A percentile compares a stretch with the other conserved stretches of the same genome.
These are phyloP conservation scores for Lepus europaeus DNA, from an alignment of 2,113 vertebrate species.

Conservation along the genomic window DNA sequence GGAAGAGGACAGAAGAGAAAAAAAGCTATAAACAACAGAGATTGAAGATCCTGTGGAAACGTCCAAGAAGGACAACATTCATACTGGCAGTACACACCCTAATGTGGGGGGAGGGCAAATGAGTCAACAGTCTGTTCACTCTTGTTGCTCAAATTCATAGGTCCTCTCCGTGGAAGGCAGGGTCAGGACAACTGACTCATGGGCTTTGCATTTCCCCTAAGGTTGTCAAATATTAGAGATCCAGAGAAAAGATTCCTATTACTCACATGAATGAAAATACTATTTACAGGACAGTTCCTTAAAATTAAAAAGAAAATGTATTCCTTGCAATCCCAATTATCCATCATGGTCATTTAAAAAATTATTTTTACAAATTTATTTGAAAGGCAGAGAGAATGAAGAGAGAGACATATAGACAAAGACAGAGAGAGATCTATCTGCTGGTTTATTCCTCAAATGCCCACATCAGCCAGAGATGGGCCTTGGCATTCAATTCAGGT, in stretches of 20 bases:
- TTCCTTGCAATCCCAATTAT: slow-evolving; percentile 10
- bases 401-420: too few relatives aligned
- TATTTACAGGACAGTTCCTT: slow-evolving; percentile 6
- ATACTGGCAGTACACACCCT: slow-evolving; percentile 1
- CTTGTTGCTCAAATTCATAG: not conserved
- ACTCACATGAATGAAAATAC: slow-evolving; percentile 34
- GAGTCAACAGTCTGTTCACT: slow-evolving; percentile 22
- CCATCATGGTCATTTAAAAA: not conserved
- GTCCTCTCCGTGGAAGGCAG: slow-evolving; percentile 8
- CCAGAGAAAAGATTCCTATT: slow-evolving; percentile 41
- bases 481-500: too few relatives aligned
- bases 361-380: too few relatives aligned
- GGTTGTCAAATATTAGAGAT: slow-evolving; percentile 33
- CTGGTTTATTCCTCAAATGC: too few relatives aligned
- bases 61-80: not conserved
- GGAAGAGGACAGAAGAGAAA: slow-evolving; percentile 45
- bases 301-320: slow-evolving; percentile 35
- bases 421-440: too few relatives aligned
- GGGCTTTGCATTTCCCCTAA: not conserved
- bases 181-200: slow-evolving; percentile 41
- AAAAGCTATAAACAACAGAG: not conserved
- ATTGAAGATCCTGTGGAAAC: not conserved
- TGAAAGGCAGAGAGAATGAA: too few relatives aligned
- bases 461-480: too few relatives aligned
- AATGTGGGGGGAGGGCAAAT: not conserved